Conservation (phyloP, 2,888 invertebrate genomes). For the Agrotis exclamationis region DNA sequence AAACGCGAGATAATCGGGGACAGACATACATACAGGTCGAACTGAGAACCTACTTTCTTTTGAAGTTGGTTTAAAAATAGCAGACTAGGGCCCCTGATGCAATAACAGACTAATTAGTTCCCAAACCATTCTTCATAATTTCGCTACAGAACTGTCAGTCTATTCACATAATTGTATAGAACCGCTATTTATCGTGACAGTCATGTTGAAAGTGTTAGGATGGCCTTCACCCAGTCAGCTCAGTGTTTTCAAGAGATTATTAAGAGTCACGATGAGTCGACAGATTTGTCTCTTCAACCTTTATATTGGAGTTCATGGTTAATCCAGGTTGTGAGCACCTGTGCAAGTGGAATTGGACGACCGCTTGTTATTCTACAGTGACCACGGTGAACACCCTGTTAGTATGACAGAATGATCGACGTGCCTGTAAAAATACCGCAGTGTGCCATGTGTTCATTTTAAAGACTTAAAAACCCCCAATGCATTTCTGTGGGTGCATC, state of each 20-base stretch:
- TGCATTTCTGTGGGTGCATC: background rate
- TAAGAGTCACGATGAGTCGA: constrained; percentile 19
- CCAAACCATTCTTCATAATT: background rate
- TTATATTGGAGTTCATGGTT: constrained; percentile 24
- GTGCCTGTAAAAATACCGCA: background rate
- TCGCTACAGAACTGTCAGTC: constrained; percentile 4
- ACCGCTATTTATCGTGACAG: constrained; percentile 9
- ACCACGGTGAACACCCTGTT: too few relatives aligned
- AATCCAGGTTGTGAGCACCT: background rate
- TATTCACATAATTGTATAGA: constrained; percentile 11
- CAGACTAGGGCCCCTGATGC: background rate
- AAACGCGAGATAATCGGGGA: too few relatives aligned
- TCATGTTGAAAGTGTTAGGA: constrained; percentile 22
- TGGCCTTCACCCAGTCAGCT: constrained; percentile 36
- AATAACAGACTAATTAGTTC: background rate
- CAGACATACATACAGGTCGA: too few relatives aligned
- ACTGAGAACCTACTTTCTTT: too few relatives aligned
- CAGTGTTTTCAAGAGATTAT: constrained; percentile 20
- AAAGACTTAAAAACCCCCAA: accelerated
- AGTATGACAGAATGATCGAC: too few relatives aligned
- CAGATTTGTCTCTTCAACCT: constrained; percentile 3
- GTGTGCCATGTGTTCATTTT: background rate
- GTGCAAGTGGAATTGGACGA: background rate
- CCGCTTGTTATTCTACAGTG: background rate
- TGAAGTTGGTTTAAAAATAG: too few relatives aligned